Conservation (phyloP, 2,113 vertebrate species). For the Psammodynastes pulverulentus region DNA sequence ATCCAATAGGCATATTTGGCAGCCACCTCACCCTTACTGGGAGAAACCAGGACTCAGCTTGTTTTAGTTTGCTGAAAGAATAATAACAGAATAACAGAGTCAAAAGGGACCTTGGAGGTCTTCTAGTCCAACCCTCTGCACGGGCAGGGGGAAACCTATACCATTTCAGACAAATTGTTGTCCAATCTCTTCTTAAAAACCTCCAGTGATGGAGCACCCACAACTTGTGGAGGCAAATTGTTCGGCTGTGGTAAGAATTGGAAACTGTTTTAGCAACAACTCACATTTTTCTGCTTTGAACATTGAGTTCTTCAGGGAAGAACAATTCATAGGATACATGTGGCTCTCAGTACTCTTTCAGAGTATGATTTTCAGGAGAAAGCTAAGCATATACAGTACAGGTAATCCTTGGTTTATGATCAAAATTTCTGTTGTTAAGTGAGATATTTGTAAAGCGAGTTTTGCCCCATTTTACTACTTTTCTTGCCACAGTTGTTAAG, state of each 20-base stretch:
- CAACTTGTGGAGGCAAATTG: not conserved
- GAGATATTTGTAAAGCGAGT: too few species aligned
- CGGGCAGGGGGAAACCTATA: not conserved
- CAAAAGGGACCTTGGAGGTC: not conserved
- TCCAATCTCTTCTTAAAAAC: not conserved
- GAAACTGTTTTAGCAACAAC: not conserved
- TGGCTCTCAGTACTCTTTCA: not conserved
- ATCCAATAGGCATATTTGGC: not conserved
- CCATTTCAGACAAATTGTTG: too few species aligned
- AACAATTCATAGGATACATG: not conserved
- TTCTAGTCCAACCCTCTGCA: not conserved
- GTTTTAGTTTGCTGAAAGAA: not conserved
- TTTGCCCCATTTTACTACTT: too few species aligned
- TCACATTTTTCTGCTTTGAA: not conserved
- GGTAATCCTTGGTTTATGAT: too few species aligned
- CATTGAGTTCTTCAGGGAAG: not conserved
- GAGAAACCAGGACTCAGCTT: not conserved
- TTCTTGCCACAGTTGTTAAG: too few species aligned
- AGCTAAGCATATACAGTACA: not conserved
- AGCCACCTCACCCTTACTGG: not conserved
- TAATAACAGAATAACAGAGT: not conserved
- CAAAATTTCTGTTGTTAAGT: too few species aligned
- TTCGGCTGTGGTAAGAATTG: not conserved
- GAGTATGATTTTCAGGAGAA: not conserved
- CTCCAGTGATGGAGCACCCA: not conserved